Conservation (phyloP, 2,888 invertebrate species). For the Zelleria hepariella region DNA sequence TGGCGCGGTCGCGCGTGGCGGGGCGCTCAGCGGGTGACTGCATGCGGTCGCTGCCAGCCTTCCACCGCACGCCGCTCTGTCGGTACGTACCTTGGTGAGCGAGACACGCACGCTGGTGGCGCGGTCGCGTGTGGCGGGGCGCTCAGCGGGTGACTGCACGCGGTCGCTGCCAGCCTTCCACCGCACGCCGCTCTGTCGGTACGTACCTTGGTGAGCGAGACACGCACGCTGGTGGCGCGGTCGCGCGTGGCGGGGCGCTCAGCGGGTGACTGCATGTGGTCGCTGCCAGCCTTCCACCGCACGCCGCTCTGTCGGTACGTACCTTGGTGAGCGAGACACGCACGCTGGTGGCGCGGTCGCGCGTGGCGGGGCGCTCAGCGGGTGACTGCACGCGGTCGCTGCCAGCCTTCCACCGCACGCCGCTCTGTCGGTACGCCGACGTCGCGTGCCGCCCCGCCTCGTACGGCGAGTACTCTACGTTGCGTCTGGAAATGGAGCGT, state of each 20-base stretch:
- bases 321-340: slow-evolving; percentile 91
- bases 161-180: no score
- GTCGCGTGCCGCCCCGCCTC: slow-evolving; percentile 34
- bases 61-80: no score
- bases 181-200: no score
- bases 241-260: not conserved
- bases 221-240: not conserved
- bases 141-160: no score
- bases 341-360: slow-evolving; percentile 86
- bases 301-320: no score
- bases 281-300: no score
- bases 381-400: not conserved
- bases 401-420: slow-evolving; percentile 38
- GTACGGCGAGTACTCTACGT: slow-evolving; percentile 54
- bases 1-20: no score
- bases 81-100: no score
- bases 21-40: no score
- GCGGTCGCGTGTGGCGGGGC: no score
- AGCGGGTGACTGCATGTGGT: not conserved
- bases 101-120: no score
- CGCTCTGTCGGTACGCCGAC: slow-evolving; percentile 33
- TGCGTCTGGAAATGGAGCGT: slow-evolving; percentile 31
- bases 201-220: not conserved
- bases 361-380: slow-evolving; percentile 68
- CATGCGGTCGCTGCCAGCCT: no score